phyloP scores from a whole-genome alignment of 2,888 invertebrate species.

The Chrysopilus asiliformis region DNA sequence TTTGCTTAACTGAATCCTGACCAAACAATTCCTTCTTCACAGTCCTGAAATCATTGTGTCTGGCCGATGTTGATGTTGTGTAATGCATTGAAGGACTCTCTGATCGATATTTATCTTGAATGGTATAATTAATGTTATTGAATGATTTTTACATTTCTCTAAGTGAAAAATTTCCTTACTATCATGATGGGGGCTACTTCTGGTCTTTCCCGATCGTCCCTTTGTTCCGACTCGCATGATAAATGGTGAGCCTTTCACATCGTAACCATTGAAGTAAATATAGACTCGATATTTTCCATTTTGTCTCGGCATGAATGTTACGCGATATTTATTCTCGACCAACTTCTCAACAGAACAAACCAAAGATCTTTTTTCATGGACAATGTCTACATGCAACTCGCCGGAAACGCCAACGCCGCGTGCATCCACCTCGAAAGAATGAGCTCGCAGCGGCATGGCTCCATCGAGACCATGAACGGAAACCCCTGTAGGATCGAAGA shows the following conservation, averaged over 20 bases:
- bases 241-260: conserved; percentile 71
- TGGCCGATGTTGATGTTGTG: conserved; percentile 27
- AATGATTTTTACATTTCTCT: not conserved
- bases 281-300: conserved; percentile 72
- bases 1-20: conserved; percentile 22
- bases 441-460: conserved; percentile 72
- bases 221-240: conserved; percentile 73
- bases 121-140: no score
- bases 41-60: conserved; percentile 31
- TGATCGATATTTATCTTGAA: conserved; percentile 27
- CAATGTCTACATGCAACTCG: conserved; percentile 78
- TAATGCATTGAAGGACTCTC: conserved; percentile 37
- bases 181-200: conserved; percentile 42
- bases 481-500: conserved; percentile 86
- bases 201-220: conserved; percentile 41
- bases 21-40: conserved; percentile 19
- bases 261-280: conserved; percentile 87
- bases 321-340: conserved; percentile 58
- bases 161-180: conserved; percentile 28
- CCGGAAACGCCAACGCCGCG: conserved; percentile 72
- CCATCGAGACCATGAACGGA: conserved; percentile 69
- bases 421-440: conserved; percentile 69
- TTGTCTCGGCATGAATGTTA: conserved; percentile 67
- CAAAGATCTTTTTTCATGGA: conserved; percentile 74
- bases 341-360: conserved; percentile 71